Evolutionary conservation across 30 jellyfish, hydroid and myxozoan species (phyloP).

Genomic region (Catostylus mosaicus): DNA sequence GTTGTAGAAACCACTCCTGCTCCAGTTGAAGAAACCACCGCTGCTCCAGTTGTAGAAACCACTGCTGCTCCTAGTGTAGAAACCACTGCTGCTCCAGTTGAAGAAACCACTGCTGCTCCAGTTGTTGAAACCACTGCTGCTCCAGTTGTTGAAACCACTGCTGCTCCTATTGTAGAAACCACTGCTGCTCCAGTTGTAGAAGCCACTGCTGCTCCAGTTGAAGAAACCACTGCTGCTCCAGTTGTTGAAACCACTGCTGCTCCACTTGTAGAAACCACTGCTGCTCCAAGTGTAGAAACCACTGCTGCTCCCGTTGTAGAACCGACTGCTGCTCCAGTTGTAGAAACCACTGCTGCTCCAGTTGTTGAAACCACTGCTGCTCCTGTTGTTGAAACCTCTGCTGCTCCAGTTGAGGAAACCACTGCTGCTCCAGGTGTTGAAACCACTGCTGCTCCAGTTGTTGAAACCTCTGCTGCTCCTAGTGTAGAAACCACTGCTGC

Average conservation of each 20-base stretch:
- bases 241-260: background rate
- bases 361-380: slow-evolving; percentile 21
- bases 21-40: slow-evolving; percentile 20
- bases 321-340: slow-evolving; percentile 20
- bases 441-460: slow-evolving; percentile 4
- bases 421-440: slow-evolving; percentile 3
- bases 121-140: slow-evolving; percentile 18
- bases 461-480: slow-evolving; percentile 36
- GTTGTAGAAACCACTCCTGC: slow-evolving; percentile 18
- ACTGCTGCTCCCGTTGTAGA: slow-evolving; percentile 20
- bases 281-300: slow-evolving; percentile 24
- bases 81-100: slow-evolving; percentile 4
- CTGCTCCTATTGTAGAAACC: background rate
- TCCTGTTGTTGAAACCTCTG: slow-evolving; percentile 11
- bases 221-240: slow-evolving; percentile 13
- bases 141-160: background rate
- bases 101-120: background rate
- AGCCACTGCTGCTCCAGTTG: slow-evolving; percentile 28
- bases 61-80: background rate
- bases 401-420: slow-evolving; percentile 7
- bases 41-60: background rate
- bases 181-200: slow-evolving; percentile 5
- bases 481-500: slow-evolving; percentile 32
- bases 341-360: slow-evolving; percentile 40
- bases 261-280: background rate